Conservation (phyloP, 2,888 invertebrate genomes). For the Lampropteryx suffumata region DNA sequence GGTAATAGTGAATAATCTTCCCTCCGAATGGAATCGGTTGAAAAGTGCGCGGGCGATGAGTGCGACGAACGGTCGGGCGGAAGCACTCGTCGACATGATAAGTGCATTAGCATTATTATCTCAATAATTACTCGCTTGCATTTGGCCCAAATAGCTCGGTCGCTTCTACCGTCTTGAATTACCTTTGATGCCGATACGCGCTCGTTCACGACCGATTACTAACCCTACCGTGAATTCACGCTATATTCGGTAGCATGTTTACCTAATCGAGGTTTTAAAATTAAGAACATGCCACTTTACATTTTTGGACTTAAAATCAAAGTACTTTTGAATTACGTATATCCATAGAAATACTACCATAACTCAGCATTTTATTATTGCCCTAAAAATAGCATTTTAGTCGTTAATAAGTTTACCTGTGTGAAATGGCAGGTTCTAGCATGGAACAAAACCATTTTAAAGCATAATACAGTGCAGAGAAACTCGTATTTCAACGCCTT, state of each 20-base stretch:
- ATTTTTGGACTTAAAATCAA: not conserved
- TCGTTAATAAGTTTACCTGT: too few relatives aligned
- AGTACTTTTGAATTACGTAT: too few relatives aligned
- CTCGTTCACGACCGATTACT: conserved; percentile 53
- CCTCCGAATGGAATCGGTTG: conserved; percentile 49
- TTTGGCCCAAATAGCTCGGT: conserved; percentile 77
- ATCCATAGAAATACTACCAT: too few relatives aligned
- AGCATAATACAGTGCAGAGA: conserved; percentile 28
- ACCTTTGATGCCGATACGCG: conserved; percentile 61
- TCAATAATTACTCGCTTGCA: conserved; percentile 81
- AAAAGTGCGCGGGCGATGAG: conserved; percentile 48
- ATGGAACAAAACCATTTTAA: not conserved
- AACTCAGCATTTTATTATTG: too few relatives aligned
- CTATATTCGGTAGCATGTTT: conserved; percentile 23
- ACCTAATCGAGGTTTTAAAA: conserved; percentile 15
- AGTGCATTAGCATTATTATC: conserved; percentile 83
- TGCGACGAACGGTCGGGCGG: conserved; percentile 49
- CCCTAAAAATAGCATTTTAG: too few relatives aligned
- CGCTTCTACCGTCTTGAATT: conserved; percentile 73
- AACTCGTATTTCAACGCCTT: conserved; percentile 47
- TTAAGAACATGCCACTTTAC: conserved; percentile 5
- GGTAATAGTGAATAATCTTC: conserved; percentile 26
- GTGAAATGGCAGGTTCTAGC: too few relatives aligned
- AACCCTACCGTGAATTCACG: conserved; percentile 39
- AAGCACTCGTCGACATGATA: conserved; percentile 79